A percentile compares a stretch with the other conserved stretches of the same genome.
Evolutionary conservation across 2,113 vertebrate species (phyloP).

Genomic region (Psophia crepitans): DNA sequence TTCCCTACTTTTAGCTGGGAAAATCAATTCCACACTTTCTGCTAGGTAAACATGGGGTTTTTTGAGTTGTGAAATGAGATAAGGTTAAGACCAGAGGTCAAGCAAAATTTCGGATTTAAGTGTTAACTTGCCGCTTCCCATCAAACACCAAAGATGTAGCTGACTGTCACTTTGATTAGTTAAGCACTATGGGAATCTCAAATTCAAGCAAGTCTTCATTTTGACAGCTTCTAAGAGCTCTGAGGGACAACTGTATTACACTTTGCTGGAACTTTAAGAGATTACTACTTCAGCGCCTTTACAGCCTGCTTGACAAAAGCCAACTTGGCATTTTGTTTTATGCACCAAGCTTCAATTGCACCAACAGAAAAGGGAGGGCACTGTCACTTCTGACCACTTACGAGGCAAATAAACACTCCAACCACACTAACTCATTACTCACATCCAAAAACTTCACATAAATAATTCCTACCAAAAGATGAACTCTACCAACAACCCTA

Average conservation of each 20-base stretch:
- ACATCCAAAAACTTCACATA: background rate
- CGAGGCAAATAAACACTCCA: background rate
- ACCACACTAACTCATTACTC: background rate
- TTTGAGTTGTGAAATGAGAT: background rate
- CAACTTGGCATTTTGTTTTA: background rate
- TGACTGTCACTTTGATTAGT: background rate
- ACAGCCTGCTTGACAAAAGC: background rate
- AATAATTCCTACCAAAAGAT: background rate
- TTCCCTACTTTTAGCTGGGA: background rate
- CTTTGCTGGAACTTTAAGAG: background rate
- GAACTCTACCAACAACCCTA: background rate
- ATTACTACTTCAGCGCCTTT: background rate
- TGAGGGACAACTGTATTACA: background rate
- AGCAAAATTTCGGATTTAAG: background rate
- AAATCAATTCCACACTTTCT: background rate
- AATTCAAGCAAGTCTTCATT: background rate
- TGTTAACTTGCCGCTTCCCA: background rate
- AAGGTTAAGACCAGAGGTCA: background rate
- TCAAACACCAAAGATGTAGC: background rate
- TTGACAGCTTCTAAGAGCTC: background rate
- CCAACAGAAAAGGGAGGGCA: background rate
- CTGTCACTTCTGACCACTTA: background rate
- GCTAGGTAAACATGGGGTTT: background rate
- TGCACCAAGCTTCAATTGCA: background rate
- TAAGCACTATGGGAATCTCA: background rate